Percentiles rank a stretch among this genome's conserved stretches.
Conservation (phyloP, 2,113 vertebrate genomes). For the Symphodus melops region DNA sequence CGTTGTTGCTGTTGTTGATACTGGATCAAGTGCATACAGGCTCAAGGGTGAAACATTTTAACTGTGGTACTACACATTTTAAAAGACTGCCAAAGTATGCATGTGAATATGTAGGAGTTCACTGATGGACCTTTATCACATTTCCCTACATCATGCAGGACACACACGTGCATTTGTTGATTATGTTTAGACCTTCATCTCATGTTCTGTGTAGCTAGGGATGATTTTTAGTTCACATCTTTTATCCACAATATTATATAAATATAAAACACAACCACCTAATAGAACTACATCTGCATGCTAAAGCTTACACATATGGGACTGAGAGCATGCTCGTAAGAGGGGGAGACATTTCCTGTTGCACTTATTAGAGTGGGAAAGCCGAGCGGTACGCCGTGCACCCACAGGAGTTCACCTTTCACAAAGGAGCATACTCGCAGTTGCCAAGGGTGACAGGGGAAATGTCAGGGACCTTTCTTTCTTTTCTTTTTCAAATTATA, state of each 20-base stretch:
- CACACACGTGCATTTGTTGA: too few relatives aligned
- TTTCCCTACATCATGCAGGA: too few relatives aligned
- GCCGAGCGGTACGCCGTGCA: constrained; percentile 35
- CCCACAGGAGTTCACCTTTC: constrained; percentile 81
- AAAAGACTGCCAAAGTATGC: too few relatives aligned
- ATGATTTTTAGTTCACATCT: not conserved
- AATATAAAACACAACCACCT: constrained; percentile 40
- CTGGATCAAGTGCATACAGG: too few relatives aligned
- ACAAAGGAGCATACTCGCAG: constrained; percentile 62
- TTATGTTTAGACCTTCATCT: too few relatives aligned
- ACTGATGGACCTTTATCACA: too few relatives aligned
- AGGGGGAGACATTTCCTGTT: constrained; percentile 69
- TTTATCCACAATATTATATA: constrained; percentile 26
- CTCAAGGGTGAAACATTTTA: too few relatives aligned
- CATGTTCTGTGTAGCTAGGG: too few relatives aligned
- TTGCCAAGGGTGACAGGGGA: constrained; percentile 77
- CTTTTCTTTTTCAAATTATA: constrained; percentile 49
- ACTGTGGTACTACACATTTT: too few relatives aligned
- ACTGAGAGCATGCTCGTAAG: constrained; percentile 47
- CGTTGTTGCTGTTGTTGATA: too few relatives aligned
- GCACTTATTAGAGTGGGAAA: constrained; percentile 61
- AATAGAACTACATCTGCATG: constrained; percentile 47
- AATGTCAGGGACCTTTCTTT: constrained; percentile 72
- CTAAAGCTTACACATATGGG: constrained; percentile 32
- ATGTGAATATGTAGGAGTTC: too few relatives aligned